phyloP scores from a whole-genome alignment of 2,888 invertebrate genomes.

The Torymus tubicola region DNA sequence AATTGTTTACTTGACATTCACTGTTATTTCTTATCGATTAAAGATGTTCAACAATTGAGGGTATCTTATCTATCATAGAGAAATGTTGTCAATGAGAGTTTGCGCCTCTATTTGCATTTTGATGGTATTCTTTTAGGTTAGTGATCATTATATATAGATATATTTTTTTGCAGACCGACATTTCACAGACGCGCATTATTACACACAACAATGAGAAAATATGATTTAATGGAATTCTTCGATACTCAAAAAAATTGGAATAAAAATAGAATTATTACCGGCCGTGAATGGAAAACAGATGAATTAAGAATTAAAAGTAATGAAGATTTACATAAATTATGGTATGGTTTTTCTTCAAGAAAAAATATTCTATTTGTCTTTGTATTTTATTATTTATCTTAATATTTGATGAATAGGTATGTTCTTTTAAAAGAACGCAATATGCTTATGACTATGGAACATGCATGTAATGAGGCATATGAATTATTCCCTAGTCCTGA shows the following conservation, averaged over 20 bases:
- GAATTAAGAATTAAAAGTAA: conserved; percentile 97
- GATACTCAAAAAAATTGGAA: conserved; percentile 91
- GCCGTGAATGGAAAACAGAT: conserved; percentile 91
- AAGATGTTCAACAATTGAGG: no score
- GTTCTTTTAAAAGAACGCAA: conserved; percentile 95
- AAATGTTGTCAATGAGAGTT: no score
- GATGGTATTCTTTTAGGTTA: conserved; percentile 8
- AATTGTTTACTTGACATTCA: no score
- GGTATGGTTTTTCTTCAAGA: conserved; percentile 80
- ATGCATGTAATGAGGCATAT: conserved; percentile 83
- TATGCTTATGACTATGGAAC: conserved; percentile 97
- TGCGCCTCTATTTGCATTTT: no score
- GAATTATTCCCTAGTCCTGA: conserved; percentile 93
- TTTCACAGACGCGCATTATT: conserved; percentile 54
- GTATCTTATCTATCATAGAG: no score
- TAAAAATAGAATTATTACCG: conserved; percentile 85
- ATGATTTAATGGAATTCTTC: conserved; percentile 91
- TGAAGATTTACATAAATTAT: conserved; percentile 95
- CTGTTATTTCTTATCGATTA: no score
- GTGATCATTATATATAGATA: conserved; percentile 3
- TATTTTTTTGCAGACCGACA: conserved; percentile 37
- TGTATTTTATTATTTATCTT: neutral
- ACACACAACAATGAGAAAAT: conserved; percentile 74
- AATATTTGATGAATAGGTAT: conserved; percentile 79
- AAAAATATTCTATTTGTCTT: neutral